Evolutionary conservation across 2,797 vertebrate species (phyloP), one percentile per base, ranked within the genome.

Genomic region (Mormyrus proboscirostris): DNA sequence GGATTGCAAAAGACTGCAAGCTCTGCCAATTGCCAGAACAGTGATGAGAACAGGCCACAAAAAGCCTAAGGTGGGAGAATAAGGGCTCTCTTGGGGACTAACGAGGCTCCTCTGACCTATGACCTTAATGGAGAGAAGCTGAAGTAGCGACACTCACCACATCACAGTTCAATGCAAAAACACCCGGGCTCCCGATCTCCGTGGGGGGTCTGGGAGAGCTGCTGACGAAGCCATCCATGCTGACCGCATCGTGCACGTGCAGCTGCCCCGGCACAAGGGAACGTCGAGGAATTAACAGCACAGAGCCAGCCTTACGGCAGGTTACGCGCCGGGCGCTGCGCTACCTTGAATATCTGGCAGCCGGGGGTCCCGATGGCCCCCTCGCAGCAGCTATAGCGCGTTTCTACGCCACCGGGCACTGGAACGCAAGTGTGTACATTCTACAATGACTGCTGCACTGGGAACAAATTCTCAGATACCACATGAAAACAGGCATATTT

Each of bases 391-490:
- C 94, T 96, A 86, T 96, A 97, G 88, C 88, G 91, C 0, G 95
- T 96, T 93, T 97, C 97, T 55, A 96, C 92, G 3, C 96, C 96
- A 88, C 96, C 94, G 0, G 96, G 94, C 29, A 97, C 97, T 97
- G 89, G 69, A 90, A 86, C 2, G 7, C 69, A 59, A 25, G 49
- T 41, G 16, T 51, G 33, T 16, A 44, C 3, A 47, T 84, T 22
- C 19, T 49, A 3, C 41, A 38, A 86, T 86, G 49, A 57, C 5
- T 55, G 47, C 51, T 59, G 51, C 44, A 57, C 41, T 9, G 47
- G 50, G 50, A 51, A 84, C 41, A 84, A 49, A n/a, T n/a, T 50
- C 47, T 84, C 25, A 29, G 12, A 59, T 38, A 10, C 44, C 2
- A 84, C 33, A 38, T 38, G 85, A 22, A 22, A 53, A 55, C 85